Evolutionary conservation across 2,797 vertebrate species (phyloP).

Genomic region (Siniperca scherzeri): DNA sequence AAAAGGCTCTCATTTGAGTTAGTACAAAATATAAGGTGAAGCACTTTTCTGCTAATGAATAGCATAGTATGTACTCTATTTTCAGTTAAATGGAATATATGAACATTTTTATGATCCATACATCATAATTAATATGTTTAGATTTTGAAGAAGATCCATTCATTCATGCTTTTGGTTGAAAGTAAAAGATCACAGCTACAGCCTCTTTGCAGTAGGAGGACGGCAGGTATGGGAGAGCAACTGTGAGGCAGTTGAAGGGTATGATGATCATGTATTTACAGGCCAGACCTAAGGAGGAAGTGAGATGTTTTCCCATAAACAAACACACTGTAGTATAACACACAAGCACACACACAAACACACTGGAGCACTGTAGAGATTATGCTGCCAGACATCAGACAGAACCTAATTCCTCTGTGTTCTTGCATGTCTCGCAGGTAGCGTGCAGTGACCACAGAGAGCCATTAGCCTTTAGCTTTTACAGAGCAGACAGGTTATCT

Average conservation of each 20-base stretch:
- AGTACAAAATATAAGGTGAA: neutral
- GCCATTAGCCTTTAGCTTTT: slow-evolving; percentile 63
- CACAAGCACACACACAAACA: slow-evolving; percentile 12
- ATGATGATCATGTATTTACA: neutral
- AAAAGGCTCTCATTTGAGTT: neutral
- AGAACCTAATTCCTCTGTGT: slow-evolving; percentile 47
- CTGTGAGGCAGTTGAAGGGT: neutral
- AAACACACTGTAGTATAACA: neutral
- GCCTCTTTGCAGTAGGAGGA: neutral
- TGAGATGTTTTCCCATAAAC: slow-evolving; percentile 25
- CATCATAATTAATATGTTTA: neutral
- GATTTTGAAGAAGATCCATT: neutral
- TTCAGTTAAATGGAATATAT: neutral
- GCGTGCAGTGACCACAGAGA: slow-evolving; percentile 55
- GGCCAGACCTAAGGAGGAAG: slow-evolving; percentile 2
- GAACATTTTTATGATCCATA: neutral
- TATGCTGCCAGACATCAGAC: slow-evolving; percentile 57
- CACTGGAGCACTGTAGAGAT: slow-evolving; percentile 36
- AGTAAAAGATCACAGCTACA: neutral
- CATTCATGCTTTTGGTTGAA: neutral
- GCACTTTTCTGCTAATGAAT: neutral
- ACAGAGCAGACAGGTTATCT: slow-evolving; percentile 58
- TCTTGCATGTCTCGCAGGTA: slow-evolving; percentile 50
- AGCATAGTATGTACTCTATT: neutral
- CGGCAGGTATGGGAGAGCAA: neutral